Evolutionary conservation across 2,113 vertebrate genomes (phyloP).

Genomic region (Poicephalus meyeri): DNA sequence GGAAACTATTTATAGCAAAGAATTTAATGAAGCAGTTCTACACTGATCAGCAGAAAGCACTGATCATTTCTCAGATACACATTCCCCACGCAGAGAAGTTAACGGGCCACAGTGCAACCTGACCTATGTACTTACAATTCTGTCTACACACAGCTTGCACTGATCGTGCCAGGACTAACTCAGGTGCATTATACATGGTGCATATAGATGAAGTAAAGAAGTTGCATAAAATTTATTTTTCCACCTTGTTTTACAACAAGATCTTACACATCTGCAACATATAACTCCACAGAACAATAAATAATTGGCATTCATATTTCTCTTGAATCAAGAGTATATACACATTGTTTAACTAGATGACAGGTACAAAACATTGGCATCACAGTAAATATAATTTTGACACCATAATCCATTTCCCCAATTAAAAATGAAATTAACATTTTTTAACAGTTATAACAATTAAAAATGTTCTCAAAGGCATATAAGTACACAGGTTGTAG

Average conservation of each 20-base stretch:
- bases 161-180: background rate
- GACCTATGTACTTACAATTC: background rate
- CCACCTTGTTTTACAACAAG: constrained; percentile 47
- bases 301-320: constrained; percentile 49
- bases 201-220: constrained; percentile 1
- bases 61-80: fast-evolving
- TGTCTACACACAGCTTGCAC: background rate
- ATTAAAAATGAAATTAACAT: constrained; percentile 55
- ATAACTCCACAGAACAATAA: constrained; percentile 61
- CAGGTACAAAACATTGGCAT: constrained; percentile 46
- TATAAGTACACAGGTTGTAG: constrained; percentile 50
- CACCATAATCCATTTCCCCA: constrained; percentile 53
- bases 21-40: background rate
- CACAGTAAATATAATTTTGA: constrained; percentile 45
- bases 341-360: constrained; percentile 31
- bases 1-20: background rate
- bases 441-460: constrained; percentile 27
- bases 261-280: constrained; percentile 49
- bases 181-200: background rate
- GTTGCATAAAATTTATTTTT: constrained; percentile 64
- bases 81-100: background rate
- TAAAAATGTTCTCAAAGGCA: constrained; percentile 57
- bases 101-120: fast-evolving
- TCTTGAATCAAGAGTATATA: constrained; percentile 53
- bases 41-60: background rate